A percentile compares a stretch with the other conserved stretches of the same genome.
phyloP scores from a whole-genome alignment of 2,888 invertebrate species.

The Parochlus steinenii region DNA sequence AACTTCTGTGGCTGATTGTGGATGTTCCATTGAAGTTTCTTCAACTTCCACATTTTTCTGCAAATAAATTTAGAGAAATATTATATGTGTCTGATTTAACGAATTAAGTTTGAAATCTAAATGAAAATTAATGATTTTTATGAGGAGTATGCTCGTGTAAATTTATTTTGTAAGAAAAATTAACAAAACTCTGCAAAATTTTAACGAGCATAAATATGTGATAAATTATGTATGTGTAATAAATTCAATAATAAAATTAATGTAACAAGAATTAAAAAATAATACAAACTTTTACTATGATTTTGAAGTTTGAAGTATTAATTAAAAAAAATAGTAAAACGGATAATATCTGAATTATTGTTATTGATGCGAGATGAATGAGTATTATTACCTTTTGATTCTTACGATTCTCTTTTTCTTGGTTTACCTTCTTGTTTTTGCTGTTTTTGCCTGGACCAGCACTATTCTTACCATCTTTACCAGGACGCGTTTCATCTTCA shows the following conservation, averaged over 20 bases:
- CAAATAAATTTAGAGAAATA: conserved; percentile 8
- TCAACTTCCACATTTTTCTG: conserved; percentile 28
- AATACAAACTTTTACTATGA: too few species aligned
- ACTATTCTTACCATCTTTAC: conserved; percentile 18
- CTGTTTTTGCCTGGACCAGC: conserved; percentile 24
- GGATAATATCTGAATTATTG: too few species aligned
- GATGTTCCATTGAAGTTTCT: conserved; percentile 48
- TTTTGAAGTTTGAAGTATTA: too few species aligned
- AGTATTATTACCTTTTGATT: conserved; percentile 32
- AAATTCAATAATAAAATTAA: neutral
- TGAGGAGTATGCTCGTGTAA: neutral
- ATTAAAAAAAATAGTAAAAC: conserved; percentile 8
- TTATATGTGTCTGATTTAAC: conserved; percentile 5
- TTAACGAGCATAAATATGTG: neutral
- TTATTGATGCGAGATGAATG: too few species aligned
- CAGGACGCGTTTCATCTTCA: conserved; percentile 23
- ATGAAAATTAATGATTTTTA: too few species aligned
- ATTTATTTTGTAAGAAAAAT: neutral
- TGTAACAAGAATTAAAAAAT: conserved; percentile 1
- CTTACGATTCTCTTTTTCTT: conserved; percentile 33
- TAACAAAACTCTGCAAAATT: neutral
- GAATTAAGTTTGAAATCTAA: neutral
- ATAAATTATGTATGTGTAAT: too few species aligned
- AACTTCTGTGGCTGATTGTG: conserved; percentile 81
- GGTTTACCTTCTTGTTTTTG: conserved; percentile 34